Conservation (phyloP, 2,797 vertebrate genomes). For the Alcedo atthis region DNA sequence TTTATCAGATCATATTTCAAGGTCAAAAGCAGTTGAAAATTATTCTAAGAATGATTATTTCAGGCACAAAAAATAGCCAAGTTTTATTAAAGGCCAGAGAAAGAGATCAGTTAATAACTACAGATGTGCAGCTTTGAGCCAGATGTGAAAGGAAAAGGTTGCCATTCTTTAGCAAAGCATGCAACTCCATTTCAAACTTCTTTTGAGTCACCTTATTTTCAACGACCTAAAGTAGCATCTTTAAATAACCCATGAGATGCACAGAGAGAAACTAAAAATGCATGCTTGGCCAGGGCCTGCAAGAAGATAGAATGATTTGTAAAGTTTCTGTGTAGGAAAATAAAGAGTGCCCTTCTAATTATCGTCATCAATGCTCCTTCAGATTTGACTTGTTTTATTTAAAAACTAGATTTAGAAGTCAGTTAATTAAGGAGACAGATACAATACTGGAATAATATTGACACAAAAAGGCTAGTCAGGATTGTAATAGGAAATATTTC, state of each 20-base stretch:
- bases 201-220: not conserved
- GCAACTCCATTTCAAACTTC: not conserved
- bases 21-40: constrained; percentile 58
- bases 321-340: not conserved
- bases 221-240: not conserved
- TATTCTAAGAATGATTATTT: constrained; percentile 56
- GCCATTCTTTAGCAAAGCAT: not conserved
- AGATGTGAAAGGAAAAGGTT: not conserved
- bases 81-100: constrained; percentile 62
- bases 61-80: constrained; percentile 2
- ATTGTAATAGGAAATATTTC: not conserved
- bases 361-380: not conserved
- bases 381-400: not conserved
- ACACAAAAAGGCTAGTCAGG: not conserved
- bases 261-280: not conserved
- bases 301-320: not conserved
- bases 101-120: constrained; percentile 56
- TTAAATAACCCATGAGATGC: not conserved
- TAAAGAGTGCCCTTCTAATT: not conserved
- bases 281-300: not conserved
- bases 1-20: constrained; percentile 55
- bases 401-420: not conserved
- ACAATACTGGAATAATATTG: not conserved
- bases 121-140: not conserved
- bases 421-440: not conserved